These are phyloP conservation scores for Diprion similis DNA, from an alignment of 1,140 invertebrate genomes.

Conservation along the genomic window DNA sequence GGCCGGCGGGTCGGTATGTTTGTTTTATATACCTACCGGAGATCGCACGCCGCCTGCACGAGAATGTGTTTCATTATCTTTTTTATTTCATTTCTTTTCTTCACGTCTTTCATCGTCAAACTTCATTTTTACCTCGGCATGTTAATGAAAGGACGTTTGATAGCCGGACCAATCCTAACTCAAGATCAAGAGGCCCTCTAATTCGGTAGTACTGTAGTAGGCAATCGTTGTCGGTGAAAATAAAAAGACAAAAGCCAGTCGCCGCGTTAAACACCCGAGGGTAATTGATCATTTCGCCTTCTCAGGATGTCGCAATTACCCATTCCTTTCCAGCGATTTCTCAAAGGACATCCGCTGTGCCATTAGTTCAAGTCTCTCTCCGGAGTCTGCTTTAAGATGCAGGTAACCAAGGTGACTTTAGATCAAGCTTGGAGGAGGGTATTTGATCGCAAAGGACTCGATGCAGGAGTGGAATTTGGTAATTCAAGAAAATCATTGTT, in stretches of 20 bases:
- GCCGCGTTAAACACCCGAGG: too few species aligned
- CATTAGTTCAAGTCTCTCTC: too few species aligned
- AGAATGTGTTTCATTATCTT: background rate
- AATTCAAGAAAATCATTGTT: too few species aligned
- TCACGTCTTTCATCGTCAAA: background rate
- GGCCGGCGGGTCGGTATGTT: background rate
- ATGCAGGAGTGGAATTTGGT: too few species aligned
- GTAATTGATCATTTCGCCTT: background rate
- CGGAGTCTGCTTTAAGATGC: too few species aligned
- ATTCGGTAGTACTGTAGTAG: background rate
- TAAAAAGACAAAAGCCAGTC: too few species aligned
- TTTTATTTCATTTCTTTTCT: constrained; percentile 7
- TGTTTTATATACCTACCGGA: background rate
- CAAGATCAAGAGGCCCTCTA: background rate
- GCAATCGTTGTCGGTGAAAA: background rate
- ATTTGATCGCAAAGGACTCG: too few species aligned
- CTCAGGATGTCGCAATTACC: background rate
- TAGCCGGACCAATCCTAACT: background rate
- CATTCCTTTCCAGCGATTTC: too few species aligned
- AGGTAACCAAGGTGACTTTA: too few species aligned
- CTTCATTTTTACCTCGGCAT: background rate
- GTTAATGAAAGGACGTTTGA: background rate
- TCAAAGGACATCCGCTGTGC: too few species aligned
- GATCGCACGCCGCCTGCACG: background rate
- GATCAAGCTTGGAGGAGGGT: too few species aligned